Evolutionary conservation across 2,113 vertebrate species (phyloP).

Genomic region (Campylomormyrus tamandua): DNA sequence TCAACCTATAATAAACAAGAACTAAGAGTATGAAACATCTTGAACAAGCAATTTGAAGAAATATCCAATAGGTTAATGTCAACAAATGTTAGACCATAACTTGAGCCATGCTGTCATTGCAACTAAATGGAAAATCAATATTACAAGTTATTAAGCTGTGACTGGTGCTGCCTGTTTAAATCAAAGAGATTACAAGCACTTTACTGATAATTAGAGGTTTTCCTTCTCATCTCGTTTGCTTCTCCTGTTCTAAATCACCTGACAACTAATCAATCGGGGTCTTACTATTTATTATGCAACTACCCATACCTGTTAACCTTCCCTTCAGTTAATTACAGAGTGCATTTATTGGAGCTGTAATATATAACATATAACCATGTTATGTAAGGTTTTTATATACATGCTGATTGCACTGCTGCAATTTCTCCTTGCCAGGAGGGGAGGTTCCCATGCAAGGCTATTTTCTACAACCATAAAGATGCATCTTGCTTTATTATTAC

Average conservation of each 20-base stretch:
- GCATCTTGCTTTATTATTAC: neutral
- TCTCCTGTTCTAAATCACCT: conserved; percentile 6
- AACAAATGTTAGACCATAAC: conserved; percentile 8
- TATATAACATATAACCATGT: neutral
- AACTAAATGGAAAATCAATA: conserved; percentile 26
- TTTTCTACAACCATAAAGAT: neutral
- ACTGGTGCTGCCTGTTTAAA: conserved; percentile 23
- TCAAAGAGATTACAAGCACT: conserved; percentile 27
- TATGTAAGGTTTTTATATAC: neutral
- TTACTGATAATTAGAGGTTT: conserved; percentile 28
- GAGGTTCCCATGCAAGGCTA: neutral
- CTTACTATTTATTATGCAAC: conserved; percentile 12
- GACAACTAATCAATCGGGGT: conserved; percentile 13
- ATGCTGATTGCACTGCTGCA: neutral
- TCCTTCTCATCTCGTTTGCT: conserved; percentile 2
- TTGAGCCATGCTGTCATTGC: conserved; percentile 17
- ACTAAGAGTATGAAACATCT: too few relatives aligned
- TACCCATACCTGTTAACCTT: neutral
- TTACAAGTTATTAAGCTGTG: conserved; percentile 18
- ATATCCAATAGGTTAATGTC: neutral
- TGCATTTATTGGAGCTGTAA: neutral
- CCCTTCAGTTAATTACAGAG: neutral
- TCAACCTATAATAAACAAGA: neutral
- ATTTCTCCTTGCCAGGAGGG: neutral
- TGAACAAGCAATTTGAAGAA: neutral